Evolutionary conservation across 2,797 vertebrate genomes (phyloP).

Genomic region (Crenuchus spilurus): DNA sequence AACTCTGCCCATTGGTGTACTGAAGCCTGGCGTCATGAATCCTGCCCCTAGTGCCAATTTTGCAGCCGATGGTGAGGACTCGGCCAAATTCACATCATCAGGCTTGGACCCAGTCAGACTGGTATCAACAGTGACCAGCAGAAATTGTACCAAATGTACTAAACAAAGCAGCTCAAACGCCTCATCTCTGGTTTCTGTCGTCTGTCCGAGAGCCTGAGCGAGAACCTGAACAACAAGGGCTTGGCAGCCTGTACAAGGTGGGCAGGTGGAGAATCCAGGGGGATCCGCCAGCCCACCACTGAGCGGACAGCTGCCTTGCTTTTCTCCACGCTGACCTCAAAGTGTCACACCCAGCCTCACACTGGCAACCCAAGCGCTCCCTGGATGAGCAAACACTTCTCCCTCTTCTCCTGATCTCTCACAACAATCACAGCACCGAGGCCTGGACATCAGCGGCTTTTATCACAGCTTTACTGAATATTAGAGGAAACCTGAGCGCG

Average conservation of each 20-base stretch:
- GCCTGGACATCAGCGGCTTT: too few relatives aligned
- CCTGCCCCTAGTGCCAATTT: not conserved
- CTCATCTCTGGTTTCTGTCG: not conserved
- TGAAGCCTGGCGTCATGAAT: not conserved
- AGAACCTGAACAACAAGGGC: slow-evolving; percentile 44
- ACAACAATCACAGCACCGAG: too few relatives aligned
- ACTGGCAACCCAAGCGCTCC: slow-evolving; percentile 34
- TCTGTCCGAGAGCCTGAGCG: slow-evolving; percentile 44
- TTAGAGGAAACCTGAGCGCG: too few relatives aligned
- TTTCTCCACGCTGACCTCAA: slow-evolving; percentile 55
- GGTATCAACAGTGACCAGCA: too few relatives aligned
- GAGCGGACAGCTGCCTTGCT: slow-evolving; percentile 58
- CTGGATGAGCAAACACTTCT: not conserved
- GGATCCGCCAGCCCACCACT: slow-evolving; percentile 48
- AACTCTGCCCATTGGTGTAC: not conserved
- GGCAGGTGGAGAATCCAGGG: slow-evolving; percentile 53
- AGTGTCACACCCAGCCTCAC: slow-evolving; percentile 54
- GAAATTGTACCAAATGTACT: not conserved
- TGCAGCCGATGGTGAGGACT: not conserved
- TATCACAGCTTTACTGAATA: too few relatives aligned
- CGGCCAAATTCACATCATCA: too few relatives aligned
- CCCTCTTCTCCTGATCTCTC: not conserved
- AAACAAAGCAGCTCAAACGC: not conserved
- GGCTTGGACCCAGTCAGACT: too few relatives aligned
- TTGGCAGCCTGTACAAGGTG: slow-evolving; percentile 48